phyloP scores from a whole-genome alignment of 2,888 invertebrate species.

The Pheosia gnoma region DNA sequence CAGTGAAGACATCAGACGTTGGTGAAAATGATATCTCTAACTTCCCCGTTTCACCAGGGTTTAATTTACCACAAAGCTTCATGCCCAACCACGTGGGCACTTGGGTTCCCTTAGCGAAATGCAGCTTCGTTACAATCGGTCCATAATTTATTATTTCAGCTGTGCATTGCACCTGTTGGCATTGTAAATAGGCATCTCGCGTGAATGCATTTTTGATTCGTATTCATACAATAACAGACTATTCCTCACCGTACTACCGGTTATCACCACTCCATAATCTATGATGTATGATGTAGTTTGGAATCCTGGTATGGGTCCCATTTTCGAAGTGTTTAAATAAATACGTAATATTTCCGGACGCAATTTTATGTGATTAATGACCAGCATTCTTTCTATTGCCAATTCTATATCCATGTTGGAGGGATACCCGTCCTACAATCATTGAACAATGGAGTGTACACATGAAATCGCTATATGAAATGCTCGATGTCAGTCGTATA shows the following conservation, averaged over 20 bases:
- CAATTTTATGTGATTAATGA: conserved; percentile 70
- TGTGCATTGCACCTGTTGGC: conserved; percentile 65
- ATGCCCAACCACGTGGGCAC: conserved; percentile 64
- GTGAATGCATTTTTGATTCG: not conserved
- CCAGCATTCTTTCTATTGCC: conserved; percentile 83
- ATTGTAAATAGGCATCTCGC: not conserved
- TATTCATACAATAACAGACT: not conserved
- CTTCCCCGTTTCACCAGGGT: conserved; percentile 75
- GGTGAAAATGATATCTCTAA: conserved; percentile 82
- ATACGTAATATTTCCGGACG: conserved; percentile 63
- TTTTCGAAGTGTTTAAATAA: conserved; percentile 57
- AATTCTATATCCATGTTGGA: conserved; percentile 85
- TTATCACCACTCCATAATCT: conserved; percentile 83
- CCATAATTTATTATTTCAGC: conserved; percentile 83
- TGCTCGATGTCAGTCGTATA: too few species aligned
- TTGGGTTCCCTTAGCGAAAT: conserved; percentile 63
- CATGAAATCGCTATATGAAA: too few species aligned
- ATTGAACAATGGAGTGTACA: not conserved
- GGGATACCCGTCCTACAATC: conserved; percentile 75
- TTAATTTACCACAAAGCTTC: conserved; percentile 70
- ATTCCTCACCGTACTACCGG: conserved; percentile 65
- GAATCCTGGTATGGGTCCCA: conserved; percentile 77
- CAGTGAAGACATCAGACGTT: conserved; percentile 63
- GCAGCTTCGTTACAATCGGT: conserved; percentile 72
- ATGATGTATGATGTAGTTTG: conserved; percentile 78